Evolutionary conservation across 2,797 vertebrate species (phyloP).

Genomic region (Hyperoplus lanceolatus): DNA sequence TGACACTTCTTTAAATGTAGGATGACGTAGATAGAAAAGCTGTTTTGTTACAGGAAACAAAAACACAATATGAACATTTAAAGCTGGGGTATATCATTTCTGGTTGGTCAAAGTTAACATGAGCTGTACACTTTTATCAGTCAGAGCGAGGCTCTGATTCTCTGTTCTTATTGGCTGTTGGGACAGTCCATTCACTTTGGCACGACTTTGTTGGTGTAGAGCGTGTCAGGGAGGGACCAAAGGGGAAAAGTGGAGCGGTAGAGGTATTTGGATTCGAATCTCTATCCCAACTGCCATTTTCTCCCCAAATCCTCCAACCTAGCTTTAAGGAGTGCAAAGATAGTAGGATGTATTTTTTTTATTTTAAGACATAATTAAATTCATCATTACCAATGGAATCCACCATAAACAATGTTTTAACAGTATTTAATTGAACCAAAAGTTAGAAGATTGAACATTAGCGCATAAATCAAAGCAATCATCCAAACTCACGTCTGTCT

Average conservation of each 20-base stretch:
- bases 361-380: slow-evolving; percentile 8
- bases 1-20: background rate
- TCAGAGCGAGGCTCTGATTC: too few relatives aligned
- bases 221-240: too few relatives aligned
- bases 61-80: too few relatives aligned
- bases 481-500: background rate
- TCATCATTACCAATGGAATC: slow-evolving; percentile 18
- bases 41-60: background rate
- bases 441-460: background rate
- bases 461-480: background rate
- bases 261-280: too few relatives aligned
- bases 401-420: background rate
- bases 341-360: background rate
- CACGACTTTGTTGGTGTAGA: too few relatives aligned
- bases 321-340: background rate
- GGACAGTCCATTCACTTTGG: too few relatives aligned
- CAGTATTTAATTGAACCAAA: background rate
- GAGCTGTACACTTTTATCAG: too few relatives aligned
- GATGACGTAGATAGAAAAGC: background rate
- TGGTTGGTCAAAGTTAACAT: too few relatives aligned
- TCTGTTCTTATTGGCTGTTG: too few relatives aligned
- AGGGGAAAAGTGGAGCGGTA: too few relatives aligned
- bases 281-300: too few relatives aligned
- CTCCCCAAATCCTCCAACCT: too few relatives aligned
- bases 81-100: background rate